A percentile compares a stretch with the other conserved stretches of the same genome.
Conservation (phyloP, 2,113 vertebrate genomes). For the Collichthys lucidus region DNA sequence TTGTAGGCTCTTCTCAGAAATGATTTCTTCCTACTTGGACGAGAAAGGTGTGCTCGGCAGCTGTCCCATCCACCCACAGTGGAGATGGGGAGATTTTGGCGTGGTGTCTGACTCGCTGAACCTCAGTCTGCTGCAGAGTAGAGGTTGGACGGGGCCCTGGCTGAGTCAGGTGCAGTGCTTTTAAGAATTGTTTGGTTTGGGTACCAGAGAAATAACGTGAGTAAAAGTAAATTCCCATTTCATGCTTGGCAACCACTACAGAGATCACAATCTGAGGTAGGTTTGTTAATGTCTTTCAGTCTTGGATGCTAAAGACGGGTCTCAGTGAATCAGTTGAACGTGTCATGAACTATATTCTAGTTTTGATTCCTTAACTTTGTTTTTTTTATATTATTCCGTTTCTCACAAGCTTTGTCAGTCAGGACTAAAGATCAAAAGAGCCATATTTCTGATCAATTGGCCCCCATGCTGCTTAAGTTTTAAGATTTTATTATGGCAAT, state of each 20-base stretch:
- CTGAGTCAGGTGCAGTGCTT: constrained; percentile 34
- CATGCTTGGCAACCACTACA: not conserved
- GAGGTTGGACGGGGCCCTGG: not conserved
- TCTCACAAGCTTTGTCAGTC: not conserved
- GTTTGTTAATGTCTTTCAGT: not conserved
- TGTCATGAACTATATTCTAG: not conserved
- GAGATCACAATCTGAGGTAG: constrained; percentile 10
- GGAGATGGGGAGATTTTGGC: constrained; percentile 29
- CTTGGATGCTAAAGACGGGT: not conserved
- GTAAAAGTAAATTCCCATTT: not conserved
- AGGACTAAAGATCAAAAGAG: not conserved
- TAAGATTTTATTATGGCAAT: not conserved
- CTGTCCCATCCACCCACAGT: constrained; percentile 47
- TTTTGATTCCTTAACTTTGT: too few species aligned
- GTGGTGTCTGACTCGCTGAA: constrained; percentile 31
- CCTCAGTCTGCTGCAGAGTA: not conserved
- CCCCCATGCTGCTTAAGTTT: not conserved
- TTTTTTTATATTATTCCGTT: not conserved
- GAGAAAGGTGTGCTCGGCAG: constrained; percentile 48
- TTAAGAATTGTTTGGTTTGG: constrained; percentile 5
- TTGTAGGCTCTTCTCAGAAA: constrained; percentile 63
- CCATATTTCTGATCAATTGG: not conserved
- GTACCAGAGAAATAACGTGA: constrained; percentile 1
- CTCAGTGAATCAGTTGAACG: not conserved
- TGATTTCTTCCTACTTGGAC: constrained; percentile 58